phyloP scores from a whole-genome alignment of 2,888 invertebrate species.

The Acleris laterana region DNA sequence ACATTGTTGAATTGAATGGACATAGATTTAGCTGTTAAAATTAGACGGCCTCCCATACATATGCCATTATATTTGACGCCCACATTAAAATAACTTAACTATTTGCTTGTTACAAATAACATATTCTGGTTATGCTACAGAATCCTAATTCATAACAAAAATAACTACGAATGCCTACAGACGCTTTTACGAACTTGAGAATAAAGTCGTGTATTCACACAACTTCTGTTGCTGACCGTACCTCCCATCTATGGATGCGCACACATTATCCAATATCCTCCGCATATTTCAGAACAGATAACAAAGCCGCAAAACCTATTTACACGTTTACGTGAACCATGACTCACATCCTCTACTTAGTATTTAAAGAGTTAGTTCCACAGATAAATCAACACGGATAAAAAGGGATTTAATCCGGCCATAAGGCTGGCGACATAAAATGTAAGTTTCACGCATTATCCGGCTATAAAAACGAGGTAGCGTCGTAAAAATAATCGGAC shows the following conservation, averaged over 20 bases:
- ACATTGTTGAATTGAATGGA: too few species aligned
- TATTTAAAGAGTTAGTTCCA: conserved; percentile 41
- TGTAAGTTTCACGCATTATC: conserved; percentile 75
- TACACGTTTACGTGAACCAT: conserved; percentile 23
- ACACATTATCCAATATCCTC: conserved; percentile 33
- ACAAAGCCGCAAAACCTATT: conserved; percentile 29
- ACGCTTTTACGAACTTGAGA: too few species aligned
- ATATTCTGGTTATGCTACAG: too few species aligned
- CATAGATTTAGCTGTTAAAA: too few species aligned
- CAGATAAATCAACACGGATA: conserved; percentile 75
- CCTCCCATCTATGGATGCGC: conserved; percentile 14
- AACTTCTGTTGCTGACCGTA: too few species aligned
- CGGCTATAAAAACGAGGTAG: conserved; percentile 60
- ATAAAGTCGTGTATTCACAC: too few species aligned
- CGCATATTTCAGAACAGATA: conserved; percentile 25
- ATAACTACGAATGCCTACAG: too few species aligned
- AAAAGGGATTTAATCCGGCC: conserved; percentile 70
- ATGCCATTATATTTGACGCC: too few species aligned
- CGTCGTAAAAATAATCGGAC: conserved; percentile 60
- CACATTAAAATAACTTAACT: too few species aligned
- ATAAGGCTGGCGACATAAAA: conserved; percentile 70
- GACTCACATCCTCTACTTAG: conserved; percentile 33
- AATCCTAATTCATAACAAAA: too few species aligned
- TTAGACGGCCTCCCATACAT: too few species aligned
- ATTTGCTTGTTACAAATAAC: too few species aligned